phyloP scores from a whole-genome alignment of 2,888 invertebrate genomes.

The Ommatoiulus sabulosus region DNA sequence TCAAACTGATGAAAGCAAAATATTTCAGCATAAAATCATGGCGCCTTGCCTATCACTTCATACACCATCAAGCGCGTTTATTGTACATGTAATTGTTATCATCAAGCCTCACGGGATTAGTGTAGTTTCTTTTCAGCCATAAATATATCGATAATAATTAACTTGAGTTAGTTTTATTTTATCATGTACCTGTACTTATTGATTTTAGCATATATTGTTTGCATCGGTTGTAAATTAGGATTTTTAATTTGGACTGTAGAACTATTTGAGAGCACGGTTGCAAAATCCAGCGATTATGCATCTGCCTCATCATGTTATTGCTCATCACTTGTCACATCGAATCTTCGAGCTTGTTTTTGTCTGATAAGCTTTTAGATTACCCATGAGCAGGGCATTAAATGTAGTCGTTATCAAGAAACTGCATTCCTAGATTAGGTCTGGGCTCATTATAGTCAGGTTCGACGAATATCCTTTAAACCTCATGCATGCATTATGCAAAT shows the following conservation, averaged over 20 bases:
- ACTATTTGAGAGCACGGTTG: neutral
- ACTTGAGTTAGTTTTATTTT: neutral
- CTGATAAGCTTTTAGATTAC: constrained; percentile 4
- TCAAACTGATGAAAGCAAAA: no score
- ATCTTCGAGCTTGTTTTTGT: constrained; percentile 28
- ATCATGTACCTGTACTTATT: neutral
- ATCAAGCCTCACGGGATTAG: no score
- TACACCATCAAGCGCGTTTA: no score
- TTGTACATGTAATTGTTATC: no score
- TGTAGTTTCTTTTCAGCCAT: no score
- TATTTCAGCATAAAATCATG: no score
- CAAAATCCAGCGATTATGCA: constrained; percentile 19
- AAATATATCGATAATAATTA: no score
- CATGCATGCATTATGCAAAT: constrained; percentile 4
- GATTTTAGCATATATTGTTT: neutral
- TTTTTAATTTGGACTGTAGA: neutral
- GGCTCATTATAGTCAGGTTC: neutral
- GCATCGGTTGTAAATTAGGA: neutral
- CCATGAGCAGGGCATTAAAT: neutral
- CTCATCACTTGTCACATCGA: constrained; percentile 10
- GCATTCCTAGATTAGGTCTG: constrained; percentile 28
- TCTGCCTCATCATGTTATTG: constrained; percentile 38
- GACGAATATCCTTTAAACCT: constrained; percentile 14
- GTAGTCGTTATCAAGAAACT: constrained; percentile 18
- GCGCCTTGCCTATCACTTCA: no score